Evolutionary conservation across 1,140 invertebrate species (phyloP), one percentile per base, ranked within the genome.

Genomic region (Leptopilina clavipes): DNA sequence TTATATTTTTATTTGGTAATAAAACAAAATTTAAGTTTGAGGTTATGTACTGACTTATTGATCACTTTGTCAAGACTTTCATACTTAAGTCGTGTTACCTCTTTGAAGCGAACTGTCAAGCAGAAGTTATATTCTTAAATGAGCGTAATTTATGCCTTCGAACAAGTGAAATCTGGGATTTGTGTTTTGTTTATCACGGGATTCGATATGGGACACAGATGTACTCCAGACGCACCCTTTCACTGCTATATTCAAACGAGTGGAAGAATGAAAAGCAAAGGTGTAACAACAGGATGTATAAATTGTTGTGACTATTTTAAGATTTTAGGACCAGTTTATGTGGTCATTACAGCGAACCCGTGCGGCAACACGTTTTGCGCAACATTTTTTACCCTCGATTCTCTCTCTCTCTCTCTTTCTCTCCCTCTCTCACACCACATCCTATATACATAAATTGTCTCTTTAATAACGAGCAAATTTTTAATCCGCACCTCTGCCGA

Each of bases 211-310:
- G 81, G 74, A 75, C 79, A 76, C 76, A 45, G 74, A 78, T 78
- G 81, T 82, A 79, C 74, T 75, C 54, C 80, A 79, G 81, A 79
- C 37, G 37, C 79, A 79, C 81, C 79, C 79, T 73, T 74, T 71
- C 14, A 37, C 56, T 72, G 77, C n/a, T n/a, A n/a, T 56, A 25
- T 73, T 77, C 79, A 77, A 79, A 76, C 71, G 77, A 54, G 70
- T 59, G 74, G 40, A 80, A 79, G 80, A 79, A 83, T 78, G 76
- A 77, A 74, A 78, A 79, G 79, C 78, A 82, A 83, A 83, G 82
- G 82, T 83, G 82, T 81, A 81, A 81, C 80, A 82, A 81, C 83
- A 84, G 84, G 85, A 86, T 86, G 85, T 86, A 86, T 86, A 86
- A 85, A 86, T 86, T 85, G 83, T 84, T 83, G 78, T 78, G 80